These are phyloP conservation scores for Synodontis membranacea DNA, from an alignment of 2,113 vertebrate species.

Conservation along the genomic window DNA sequence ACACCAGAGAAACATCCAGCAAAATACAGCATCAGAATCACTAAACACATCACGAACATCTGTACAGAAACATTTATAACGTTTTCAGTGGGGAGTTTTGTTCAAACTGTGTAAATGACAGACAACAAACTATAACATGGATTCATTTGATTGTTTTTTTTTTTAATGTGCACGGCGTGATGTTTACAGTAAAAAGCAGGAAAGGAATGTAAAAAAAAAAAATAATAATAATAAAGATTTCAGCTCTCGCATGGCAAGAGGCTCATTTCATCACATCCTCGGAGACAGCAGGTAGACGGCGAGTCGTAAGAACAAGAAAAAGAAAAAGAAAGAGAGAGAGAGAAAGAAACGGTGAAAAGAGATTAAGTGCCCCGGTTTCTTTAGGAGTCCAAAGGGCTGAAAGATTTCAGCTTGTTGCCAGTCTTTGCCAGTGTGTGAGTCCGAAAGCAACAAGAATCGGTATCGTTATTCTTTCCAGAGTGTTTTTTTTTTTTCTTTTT, in stretches of 20 bases:
- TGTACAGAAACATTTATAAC: background rate
- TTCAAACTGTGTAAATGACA: background rate
- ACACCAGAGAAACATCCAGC: background rate
- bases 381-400: slow-evolving; percentile 41
- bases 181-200: slow-evolving; percentile 72
- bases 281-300: slow-evolving; percentile 65
- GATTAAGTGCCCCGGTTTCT: slow-evolving; percentile 17
- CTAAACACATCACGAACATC: background rate
- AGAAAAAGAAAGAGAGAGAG: slow-evolving; percentile 32
- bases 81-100: background rate
- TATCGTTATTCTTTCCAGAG: background rate
- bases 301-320: slow-evolving; percentile 18
- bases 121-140: slow-evolving; percentile 43
- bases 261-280: slow-evolving; percentile 58
- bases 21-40: background rate
- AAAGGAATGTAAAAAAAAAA: slow-evolving; percentile 60
- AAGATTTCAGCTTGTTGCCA: slow-evolving; percentile 47
- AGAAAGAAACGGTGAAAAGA: slow-evolving; percentile 43
- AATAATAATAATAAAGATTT: too few species aligned
- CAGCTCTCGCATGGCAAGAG: slow-evolving; percentile 57
- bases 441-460: slow-evolving; percentile 34
- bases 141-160: slow-evolving; percentile 68
- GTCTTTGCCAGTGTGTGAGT: slow-evolving; percentile 57
- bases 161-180: slow-evolving; percentile 80
- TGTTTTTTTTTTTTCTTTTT: slow-evolving; percentile 10